Conservation (phyloP, 2,113 vertebrate species). For the Cromileptes altivelis region DNA sequence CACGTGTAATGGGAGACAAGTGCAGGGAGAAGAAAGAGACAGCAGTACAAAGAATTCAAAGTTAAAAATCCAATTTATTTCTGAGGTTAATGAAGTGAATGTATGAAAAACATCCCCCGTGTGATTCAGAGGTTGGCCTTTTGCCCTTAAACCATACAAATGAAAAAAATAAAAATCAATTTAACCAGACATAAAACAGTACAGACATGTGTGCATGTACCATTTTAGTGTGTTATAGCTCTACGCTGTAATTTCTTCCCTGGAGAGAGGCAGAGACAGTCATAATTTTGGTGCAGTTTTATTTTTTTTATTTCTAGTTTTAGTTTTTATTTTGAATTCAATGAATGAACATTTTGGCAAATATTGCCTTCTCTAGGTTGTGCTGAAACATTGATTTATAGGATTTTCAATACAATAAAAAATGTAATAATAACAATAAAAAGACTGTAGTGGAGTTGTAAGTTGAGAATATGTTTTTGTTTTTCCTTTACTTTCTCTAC, state of each 20-base stretch:
- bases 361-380: neutral
- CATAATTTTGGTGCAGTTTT: neutral
- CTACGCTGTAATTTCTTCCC: neutral
- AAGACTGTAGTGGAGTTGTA: neutral
- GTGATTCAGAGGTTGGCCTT: conserved; percentile 46
- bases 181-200: conserved; percentile 16
- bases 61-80: conserved; percentile 34
- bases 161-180: neutral
- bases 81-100: conserved; percentile 51
- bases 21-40: conserved; percentile 18
- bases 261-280: neutral
- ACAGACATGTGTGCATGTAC: neutral
- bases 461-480: neutral
- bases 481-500: neutral
- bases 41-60: conserved; percentile 5
- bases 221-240: neutral
- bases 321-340: conserved; percentile 1
- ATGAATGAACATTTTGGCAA: conserved; percentile 24
- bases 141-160: neutral
- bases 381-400: neutral
- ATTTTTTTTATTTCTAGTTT: no score
- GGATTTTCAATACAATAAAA: neutral
- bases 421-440: neutral
- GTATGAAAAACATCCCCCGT: conserved; percentile 1
- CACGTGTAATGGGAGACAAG: conserved; percentile 17